Evolutionary conservation across 2,797 vertebrate genomes (phyloP).

Genomic region (Helicolenus hilgendorfi): DNA sequence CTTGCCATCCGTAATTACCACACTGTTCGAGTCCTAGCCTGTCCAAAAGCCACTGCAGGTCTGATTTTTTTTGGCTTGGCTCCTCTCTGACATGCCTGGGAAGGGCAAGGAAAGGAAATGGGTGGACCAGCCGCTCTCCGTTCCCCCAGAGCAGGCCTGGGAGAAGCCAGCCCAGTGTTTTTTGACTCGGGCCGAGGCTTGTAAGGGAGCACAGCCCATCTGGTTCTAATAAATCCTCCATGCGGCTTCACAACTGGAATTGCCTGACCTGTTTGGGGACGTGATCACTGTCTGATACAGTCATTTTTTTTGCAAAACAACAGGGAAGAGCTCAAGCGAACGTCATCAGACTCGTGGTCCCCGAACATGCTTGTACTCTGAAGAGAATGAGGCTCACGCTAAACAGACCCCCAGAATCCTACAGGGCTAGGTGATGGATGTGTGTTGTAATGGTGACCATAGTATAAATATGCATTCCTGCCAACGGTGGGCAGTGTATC

Average conservation of each 20-base stretch:
- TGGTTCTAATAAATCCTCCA: slow-evolving; percentile 91
- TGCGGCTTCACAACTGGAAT: slow-evolving; percentile 84
- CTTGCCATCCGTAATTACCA: slow-evolving; percentile 90
- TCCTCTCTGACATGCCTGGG: slow-evolving; percentile 94
- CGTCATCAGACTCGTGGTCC: slow-evolving; percentile 59
- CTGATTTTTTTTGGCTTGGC: slow-evolving; percentile 94
- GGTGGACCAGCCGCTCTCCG: slow-evolving; percentile 92
- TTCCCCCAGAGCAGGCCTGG: slow-evolving; percentile 88
- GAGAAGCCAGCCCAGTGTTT: slow-evolving; percentile 88
- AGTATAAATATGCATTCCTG: slow-evolving; percentile 74
- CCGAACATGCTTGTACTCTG: slow-evolving; percentile 51
- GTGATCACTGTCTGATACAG: slow-evolving; percentile 72
- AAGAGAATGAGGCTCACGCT: slow-evolving; percentile 66
- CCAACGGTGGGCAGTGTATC: slow-evolving; percentile 82
- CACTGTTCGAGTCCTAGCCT: slow-evolving; percentile 87
- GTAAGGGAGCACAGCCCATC: slow-evolving; percentile 88
- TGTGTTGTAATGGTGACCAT: slow-evolving; percentile 56
- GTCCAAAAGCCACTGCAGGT: slow-evolving; percentile 91
- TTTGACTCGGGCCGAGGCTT: slow-evolving; percentile 81
- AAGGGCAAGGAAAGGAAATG: slow-evolving; percentile 97
- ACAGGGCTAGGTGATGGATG: slow-evolving; percentile 65
- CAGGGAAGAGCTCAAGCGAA: slow-evolving; percentile 62
- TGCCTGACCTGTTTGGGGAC: slow-evolving; percentile 84
- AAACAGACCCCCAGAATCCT: slow-evolving; percentile 58
- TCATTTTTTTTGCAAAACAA: slow-evolving; percentile 77